These are phyloP conservation scores for Lobophora halterata DNA, from an alignment of 2,888 invertebrate genomes.

Conservation along the genomic window DNA sequence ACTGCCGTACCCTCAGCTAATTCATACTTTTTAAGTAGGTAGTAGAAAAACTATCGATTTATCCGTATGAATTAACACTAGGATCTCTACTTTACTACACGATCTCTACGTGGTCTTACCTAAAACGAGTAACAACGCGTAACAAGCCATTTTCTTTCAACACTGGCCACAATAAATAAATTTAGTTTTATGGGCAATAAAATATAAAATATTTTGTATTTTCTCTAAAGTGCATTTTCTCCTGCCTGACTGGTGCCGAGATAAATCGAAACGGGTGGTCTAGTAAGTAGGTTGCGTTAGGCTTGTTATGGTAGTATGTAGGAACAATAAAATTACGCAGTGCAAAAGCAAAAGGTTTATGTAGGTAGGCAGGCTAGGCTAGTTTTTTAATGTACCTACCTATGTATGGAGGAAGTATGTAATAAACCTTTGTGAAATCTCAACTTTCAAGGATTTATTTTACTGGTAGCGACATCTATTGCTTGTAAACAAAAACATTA, in stretches of 20 bases:
- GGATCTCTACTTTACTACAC: background rate
- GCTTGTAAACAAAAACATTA: no score
- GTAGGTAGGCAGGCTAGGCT: background rate
- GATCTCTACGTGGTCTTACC: conserved; percentile 29
- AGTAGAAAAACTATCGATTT: no score
- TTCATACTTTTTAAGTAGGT: no score
- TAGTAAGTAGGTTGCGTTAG: no score
- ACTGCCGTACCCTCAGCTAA: no score
- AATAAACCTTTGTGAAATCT: no score
- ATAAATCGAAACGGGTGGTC: no score
- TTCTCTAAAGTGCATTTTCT: conserved; percentile 15
- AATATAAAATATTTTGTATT: conserved; percentile 18
- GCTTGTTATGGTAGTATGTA: conserved; percentile 19
- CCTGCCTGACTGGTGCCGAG: conserved; percentile 14
- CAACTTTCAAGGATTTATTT: no score
- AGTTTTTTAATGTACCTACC: no score
- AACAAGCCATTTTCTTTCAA: conserved; percentile 21
- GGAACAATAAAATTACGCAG: conserved; percentile 1
- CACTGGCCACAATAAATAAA: conserved; percentile 10
- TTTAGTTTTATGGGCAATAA: conserved; percentile 24
- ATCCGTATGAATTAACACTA: no score
- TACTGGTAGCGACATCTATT: conserved; percentile 8
- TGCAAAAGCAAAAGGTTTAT: background rate
- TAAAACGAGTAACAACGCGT: conserved; percentile 21
- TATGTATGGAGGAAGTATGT: no score